These are phyloP conservation scores for Brachyrhaphis roseni DNA, from an alignment of 2,797 vertebrate genomes.

Conservation along the genomic window DNA sequence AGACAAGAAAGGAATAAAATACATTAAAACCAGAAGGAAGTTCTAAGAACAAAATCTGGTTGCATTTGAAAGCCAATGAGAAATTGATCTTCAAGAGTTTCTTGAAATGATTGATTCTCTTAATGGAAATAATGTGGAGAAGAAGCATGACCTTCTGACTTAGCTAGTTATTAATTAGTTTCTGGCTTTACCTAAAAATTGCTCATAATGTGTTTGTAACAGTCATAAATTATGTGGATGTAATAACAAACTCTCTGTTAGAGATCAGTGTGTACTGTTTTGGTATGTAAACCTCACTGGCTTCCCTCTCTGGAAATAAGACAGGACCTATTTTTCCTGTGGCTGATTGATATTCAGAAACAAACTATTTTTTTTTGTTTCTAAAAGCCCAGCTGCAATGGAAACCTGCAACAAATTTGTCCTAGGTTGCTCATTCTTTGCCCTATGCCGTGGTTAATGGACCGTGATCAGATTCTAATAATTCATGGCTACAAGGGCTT, in stretches of 20 bases:
- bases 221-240: not conserved
- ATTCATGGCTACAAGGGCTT: not conserved
- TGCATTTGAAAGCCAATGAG: no score
- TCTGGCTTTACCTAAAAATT: not conserved
- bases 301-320: not conserved
- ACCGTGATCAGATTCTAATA: not conserved
- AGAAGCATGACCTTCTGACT: not conserved
- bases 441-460: not conserved
- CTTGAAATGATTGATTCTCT: not conserved
- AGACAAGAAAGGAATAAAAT: not conserved
- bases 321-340: not conserved
- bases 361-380: not conserved
- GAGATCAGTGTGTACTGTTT: not conserved
- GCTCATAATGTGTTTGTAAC: not conserved
- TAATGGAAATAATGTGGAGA: not conserved
- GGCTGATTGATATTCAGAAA: not conserved
- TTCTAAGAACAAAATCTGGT: not conserved
- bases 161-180: not conserved
- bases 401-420: not conserved
- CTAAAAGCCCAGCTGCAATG: not conserved
- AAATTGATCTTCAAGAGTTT: not conserved
- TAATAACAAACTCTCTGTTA: not conserved
- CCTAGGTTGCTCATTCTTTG: not conserved
- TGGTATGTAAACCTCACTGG: conserved; percentile 3
- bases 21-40: not conserved